Base-by-base conservation (phyloP, 1,140 invertebrate species). In the Drosophila grimshawi region DNA sequence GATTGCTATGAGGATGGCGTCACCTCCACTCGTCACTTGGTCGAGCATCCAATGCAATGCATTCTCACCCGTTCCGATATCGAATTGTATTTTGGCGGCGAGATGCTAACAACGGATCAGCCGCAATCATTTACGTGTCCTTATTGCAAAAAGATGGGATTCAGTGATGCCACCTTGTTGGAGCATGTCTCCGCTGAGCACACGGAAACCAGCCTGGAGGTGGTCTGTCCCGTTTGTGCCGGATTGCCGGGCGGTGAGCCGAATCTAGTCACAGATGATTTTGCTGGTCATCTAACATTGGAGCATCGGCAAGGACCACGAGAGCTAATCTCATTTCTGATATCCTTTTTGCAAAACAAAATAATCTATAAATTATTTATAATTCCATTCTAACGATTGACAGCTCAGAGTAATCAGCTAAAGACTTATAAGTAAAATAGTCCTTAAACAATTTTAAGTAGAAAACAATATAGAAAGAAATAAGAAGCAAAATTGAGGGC, bases 1-100 rank as follows among this genome's bases (percentile, higher is more conserved):
- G 96, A 95, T 86, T 99, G 98, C 93, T 99, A 98, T 93, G 98
- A 99, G 93, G 96, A 96, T 90, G 97, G 98, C 89, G 97, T 97
- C 52, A 98, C 97, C 62, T 98, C 97, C 78, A 97, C 97, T 62
- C 95, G 97, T 80, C 98, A 99, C 93, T 96, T 97, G 73, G 96
- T 97, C 82, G 97, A 99, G 93, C 98, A 99, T 94, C 97, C 98
- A 68, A 98, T 99, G 96, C 98, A 99, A 94, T 99, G 98, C 93
- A 99, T 99, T 90, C 95, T 99, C 81, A 99, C 98, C 82, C 95
- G 98, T 94, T 96, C 97, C 94, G 98, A 99, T 94, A 98, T 97
- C 95, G 98, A 99, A 94, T 93, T 99, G 56, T 99, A 97, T 93
- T 99, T 98, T 95, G 97, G 97, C 79, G 98, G 98, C 71, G 98